phyloP scores from a whole-genome alignment of 2,797 vertebrate species.

The Pyrocephalus nanus region DNA sequence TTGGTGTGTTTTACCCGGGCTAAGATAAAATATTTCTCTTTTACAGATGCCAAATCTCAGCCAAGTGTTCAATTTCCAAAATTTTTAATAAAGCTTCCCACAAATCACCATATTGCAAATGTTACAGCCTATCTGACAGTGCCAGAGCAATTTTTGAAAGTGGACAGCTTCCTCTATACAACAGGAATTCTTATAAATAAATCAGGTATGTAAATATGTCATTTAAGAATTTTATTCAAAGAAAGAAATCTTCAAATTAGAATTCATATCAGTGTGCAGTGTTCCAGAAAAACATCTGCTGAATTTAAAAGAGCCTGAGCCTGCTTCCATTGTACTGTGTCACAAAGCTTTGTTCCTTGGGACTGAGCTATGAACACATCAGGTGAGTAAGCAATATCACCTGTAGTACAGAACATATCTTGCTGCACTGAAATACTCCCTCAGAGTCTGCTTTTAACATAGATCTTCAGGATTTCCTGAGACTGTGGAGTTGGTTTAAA shows the following conservation, averaged over 20 bases:
- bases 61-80: conserved; percentile 88
- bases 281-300: not conserved
- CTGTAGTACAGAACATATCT: not conserved
- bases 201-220: conserved; percentile 76
- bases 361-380: not conserved
- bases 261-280: not conserved
- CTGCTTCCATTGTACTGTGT: not conserved
- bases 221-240: not conserved
- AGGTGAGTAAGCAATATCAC: not conserved
- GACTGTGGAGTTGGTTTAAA: not conserved
- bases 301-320: not conserved
- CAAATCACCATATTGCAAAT: conserved; percentile 77
- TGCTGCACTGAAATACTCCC: not conserved
- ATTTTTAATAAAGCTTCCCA: conserved; percentile 82
- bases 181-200: conserved; percentile 80
- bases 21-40: conserved; percentile 6
- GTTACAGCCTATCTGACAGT: conserved; percentile 85
- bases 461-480: not conserved
- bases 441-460: not conserved
- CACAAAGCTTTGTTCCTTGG: not conserved
- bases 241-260: not conserved
- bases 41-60: conserved; percentile 81
- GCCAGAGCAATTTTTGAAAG: conserved; percentile 79
- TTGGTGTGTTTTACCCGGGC: not conserved
- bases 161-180: conserved; percentile 74